These are phyloP conservation scores for Trichomalopsis sarcophagae DNA, from an alignment of 1,140 invertebrate genomes.

Conservation along the genomic window DNA sequence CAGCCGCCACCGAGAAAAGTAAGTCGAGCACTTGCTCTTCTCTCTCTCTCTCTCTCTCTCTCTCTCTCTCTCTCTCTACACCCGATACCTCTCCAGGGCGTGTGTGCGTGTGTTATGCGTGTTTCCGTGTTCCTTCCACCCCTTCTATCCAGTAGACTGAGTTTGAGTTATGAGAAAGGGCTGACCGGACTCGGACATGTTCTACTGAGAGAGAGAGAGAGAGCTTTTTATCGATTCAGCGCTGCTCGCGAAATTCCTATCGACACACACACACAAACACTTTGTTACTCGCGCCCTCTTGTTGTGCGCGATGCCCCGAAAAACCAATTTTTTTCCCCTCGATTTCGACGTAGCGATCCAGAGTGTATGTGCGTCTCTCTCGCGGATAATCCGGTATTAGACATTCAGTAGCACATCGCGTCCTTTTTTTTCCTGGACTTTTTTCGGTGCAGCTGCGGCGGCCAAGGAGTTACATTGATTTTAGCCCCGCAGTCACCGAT, in stretches of 20 bases:
- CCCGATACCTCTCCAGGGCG: not conserved
- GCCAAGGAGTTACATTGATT: slow-evolving; percentile 4
- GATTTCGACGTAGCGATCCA: not conserved
- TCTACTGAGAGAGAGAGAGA: slow-evolving; percentile 22
- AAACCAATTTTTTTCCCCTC: not conserved
- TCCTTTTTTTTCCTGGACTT: not conserved
- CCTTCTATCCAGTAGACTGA: not conserved
- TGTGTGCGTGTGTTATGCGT: not conserved
- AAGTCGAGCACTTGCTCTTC: slow-evolving; percentile 60
- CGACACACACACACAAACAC: slow-evolving; percentile 3
- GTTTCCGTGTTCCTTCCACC: not conserved
- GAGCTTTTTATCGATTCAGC: slow-evolving; percentile 23
- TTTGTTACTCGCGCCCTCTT: slow-evolving; percentile 1
- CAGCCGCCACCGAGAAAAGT: slow-evolving; percentile 87
- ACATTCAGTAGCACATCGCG: not conserved
- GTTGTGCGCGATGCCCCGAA: not conserved
- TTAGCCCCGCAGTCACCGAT: not conserved
- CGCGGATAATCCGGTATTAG: no score
- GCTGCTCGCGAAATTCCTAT: slow-evolving; percentile 14
- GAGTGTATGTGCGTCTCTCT: no score
- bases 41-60: not conserved
- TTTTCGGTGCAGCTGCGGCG: not conserved
- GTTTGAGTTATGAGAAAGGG: not conserved
- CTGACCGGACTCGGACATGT: slow-evolving; percentile 4
- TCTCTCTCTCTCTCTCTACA: not conserved